A percentile compares a stretch with the other conserved stretches of the same genome.
Conservation (phyloP, 2,888 invertebrate genomes). For the Drosophila stalkeri region DNA sequence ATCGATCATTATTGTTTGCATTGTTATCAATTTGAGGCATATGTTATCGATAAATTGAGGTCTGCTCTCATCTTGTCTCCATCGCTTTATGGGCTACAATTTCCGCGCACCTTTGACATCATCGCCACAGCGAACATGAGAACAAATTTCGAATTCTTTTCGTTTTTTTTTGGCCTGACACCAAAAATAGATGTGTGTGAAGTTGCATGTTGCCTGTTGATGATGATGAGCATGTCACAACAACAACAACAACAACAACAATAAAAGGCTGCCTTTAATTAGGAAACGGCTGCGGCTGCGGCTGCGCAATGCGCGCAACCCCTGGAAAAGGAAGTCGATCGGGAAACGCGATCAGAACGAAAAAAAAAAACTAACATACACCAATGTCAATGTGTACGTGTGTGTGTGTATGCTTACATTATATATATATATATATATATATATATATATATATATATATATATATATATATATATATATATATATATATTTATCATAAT, state of each 20-base stretch:
- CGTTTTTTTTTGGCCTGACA: slow-evolving; percentile 8
- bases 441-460: background rate
- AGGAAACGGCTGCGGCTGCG: slow-evolving; percentile 46
- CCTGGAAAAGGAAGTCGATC: slow-evolving; percentile 49
- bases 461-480: background rate
- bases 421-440: background rate
- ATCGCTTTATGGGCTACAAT: background rate
- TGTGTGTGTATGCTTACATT: no score
- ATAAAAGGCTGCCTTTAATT: slow-evolving; percentile 39
- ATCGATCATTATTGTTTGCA: background rate
- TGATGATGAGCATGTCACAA: slow-evolving; percentile 45
- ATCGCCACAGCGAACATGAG: slow-evolving; percentile 11
- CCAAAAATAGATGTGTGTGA: slow-evolving; percentile 52
- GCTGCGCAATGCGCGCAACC: slow-evolving; percentile 52
- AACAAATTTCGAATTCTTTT: slow-evolving; percentile 1
- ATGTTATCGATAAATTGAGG: slow-evolving; percentile 1
- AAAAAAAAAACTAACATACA: background rate
- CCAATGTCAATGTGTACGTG: background rate
- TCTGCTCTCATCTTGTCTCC: background rate
- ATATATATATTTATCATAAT: slow-evolving; percentile 9
- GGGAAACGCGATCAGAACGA: slow-evolving; percentile 28
- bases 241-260: slow-evolving; percentile 18
- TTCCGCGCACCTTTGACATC: slow-evolving; percentile 27
- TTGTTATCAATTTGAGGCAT: background rate
- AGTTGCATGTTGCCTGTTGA: slow-evolving; percentile 34